Base-by-base conservation (phyloP, 2,888 invertebrate genomes). In the Cecidostiba fungosa region DNA sequence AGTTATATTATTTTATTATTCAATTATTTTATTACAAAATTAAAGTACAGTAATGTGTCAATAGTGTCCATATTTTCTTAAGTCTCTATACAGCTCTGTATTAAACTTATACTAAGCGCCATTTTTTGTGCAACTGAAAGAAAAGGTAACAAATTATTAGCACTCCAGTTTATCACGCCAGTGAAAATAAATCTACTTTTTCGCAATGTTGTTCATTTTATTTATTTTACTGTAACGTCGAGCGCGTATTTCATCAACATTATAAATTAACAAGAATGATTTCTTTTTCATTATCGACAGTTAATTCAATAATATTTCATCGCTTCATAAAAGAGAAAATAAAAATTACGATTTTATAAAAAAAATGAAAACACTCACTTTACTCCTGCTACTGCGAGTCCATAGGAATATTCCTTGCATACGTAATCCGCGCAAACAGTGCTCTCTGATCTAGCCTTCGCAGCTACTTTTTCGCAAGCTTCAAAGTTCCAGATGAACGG, bases 391-490 rank as follows among this genome's bases (percentile, higher is more conserved):
- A 77, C 47, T 12, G 36, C 8, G 10, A 59, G 14, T 19, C 66
- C 66, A 8, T 69, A 4, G 0, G 29, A 78, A 3, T 29, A 39
- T 12, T 78, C 43, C 6, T 23, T 19, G n/a, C 78, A 78, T 43
- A 23, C 14, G n/a, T 69, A 78, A 29, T 43, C 50, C 50, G 47
- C 26, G 6, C 79, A 79, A 8, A 12, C 5, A 32, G 62, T 70
- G n/a, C 69, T 79, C 32, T 79, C 79, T n/a, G 32, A 5, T n/a
- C 29, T 79, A 6, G 69, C 79, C 70, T 50, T 26, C 1, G 47
- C 69, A 12, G 69, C 79, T 32, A 36, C 8, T 50, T 47, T 39
- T 14, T 79, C 69, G n/a, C 79, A 79, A n/a, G 16, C 29, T 23
- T 47, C 79, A 1, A 50, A 12, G 3, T 32, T 23, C 77, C 77